Evolutionary conservation across 2,113 vertebrate species (phyloP).

Genomic region (Ifrita kowaldi): DNA sequence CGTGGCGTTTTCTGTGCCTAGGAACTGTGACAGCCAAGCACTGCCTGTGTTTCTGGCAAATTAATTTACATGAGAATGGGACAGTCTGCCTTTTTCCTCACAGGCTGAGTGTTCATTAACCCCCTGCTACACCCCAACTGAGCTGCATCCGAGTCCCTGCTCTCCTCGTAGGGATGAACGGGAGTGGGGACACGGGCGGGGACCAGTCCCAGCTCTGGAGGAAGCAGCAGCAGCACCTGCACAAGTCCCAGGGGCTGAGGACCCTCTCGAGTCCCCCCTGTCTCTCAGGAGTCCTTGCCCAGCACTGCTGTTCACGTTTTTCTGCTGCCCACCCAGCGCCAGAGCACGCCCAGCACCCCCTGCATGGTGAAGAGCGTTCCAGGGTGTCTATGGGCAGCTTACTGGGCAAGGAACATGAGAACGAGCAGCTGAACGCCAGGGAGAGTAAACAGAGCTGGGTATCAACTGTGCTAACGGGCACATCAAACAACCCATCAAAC

Average conservation of each 20-base stretch:
- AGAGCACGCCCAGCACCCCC: accelerated
- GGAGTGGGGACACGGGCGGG: not conserved
- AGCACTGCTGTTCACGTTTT: not conserved
- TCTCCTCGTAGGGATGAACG: not conserved
- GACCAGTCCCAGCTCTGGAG: not conserved
- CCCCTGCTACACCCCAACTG: not conserved
- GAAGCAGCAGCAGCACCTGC: not conserved
- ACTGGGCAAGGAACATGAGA: not conserved
- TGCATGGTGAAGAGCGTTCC: not conserved
- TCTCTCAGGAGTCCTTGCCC: no score
- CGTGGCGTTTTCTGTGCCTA: not conserved
- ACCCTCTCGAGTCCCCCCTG: not conserved
- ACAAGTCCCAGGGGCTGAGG: not conserved
- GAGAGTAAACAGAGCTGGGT: not conserved
- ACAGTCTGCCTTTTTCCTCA: not conserved
- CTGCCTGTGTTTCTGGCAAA: not conserved
- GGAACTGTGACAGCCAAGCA: not conserved
- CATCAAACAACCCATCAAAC: not conserved
- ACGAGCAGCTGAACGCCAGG: not conserved
- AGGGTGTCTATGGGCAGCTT: not conserved
- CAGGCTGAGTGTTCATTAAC: not conserved
- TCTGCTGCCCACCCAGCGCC: not conserved
- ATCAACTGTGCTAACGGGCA: not conserved
- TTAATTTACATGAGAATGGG: not conserved
- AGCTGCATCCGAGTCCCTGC: not conserved